A percentile compares a stretch with the other conserved stretches of the same genome.
Evolutionary conservation across 2,888 invertebrate genomes (phyloP).

Genomic region (Leucophenga montana): DNA sequence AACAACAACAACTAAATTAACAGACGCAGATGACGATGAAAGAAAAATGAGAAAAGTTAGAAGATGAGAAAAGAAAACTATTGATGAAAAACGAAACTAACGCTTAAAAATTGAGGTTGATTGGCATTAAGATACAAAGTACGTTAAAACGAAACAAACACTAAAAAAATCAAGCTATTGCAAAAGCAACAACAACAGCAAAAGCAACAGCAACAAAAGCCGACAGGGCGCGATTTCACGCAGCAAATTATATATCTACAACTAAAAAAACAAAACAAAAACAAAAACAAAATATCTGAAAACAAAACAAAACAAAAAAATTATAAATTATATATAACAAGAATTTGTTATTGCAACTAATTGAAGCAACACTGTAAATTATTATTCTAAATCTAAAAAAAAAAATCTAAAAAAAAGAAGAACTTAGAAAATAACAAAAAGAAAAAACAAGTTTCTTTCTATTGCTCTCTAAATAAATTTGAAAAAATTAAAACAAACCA

Average conservation of each 20-base stretch:
- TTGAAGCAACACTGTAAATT: slow-evolving; percentile 4
- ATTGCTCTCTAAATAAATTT: neutral
- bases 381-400: slow-evolving; percentile 5
- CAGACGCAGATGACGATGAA: slow-evolving; percentile 1
- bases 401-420: neutral
- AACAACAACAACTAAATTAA: slow-evolving; percentile 45
- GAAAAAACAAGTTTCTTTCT: slow-evolving; percentile 11
- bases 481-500: neutral
- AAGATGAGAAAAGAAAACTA: slow-evolving; percentile 29
- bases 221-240: slow-evolving; percentile 69
- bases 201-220: slow-evolving; percentile 42
- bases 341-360: slow-evolving; percentile 29
- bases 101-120: slow-evolving; percentile 69
- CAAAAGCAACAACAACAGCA: slow-evolving; percentile 13
- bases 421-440: slow-evolving; percentile 10
- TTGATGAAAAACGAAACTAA: slow-evolving; percentile 51
- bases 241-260: slow-evolving; percentile 2
- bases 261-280: slow-evolving; percentile 40
- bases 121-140: slow-evolving; percentile 66
- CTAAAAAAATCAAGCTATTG: slow-evolving; percentile 58
- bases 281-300: slow-evolving; percentile 36
- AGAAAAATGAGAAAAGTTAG: slow-evolving; percentile 41
- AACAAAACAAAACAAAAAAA: slow-evolving; percentile 41
- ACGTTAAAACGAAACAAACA: slow-evolving; percentile 46
- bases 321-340: slow-evolving; percentile 27